Percentiles rank a stretch among this genome's conserved stretches.
Conservation (phyloP, 92 coral and sea anemone genomes). For the Epizoanthus scotinus region DNA sequence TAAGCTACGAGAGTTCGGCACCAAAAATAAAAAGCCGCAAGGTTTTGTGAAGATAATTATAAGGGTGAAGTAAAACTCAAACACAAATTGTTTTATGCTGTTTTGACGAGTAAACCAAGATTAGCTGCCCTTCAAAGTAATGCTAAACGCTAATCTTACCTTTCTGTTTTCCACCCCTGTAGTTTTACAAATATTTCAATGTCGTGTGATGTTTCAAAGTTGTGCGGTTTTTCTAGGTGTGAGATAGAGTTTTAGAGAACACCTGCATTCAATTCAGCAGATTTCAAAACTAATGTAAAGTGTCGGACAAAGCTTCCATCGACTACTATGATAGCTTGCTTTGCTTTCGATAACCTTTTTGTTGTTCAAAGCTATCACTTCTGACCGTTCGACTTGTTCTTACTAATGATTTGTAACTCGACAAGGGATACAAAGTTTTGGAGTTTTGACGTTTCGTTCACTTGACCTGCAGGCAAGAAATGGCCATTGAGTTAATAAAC, state of each 20-base stretch:
- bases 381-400: no score
- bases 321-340: no score
- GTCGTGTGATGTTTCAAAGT: no score
- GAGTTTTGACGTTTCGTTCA: neutral
- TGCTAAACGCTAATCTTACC: neutral
- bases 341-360: no score
- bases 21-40: no score
- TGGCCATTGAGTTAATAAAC: neutral
- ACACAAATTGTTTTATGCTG: neutral
- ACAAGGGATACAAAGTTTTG: neutral
- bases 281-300: no score
- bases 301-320: no score
- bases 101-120: neutral
- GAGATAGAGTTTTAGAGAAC: no score
- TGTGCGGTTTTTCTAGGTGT: no score
- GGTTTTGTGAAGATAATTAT: neutral
- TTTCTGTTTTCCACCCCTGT: neutral
- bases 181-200: no score
- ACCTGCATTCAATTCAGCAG: no score
- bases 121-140: neutral
- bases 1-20: neutral
- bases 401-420: neutral
- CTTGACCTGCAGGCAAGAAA: neutral
- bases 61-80: neutral
- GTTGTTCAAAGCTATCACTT: no score